Evolutionary conservation across 2,888 invertebrate genomes (phyloP).

Genomic region (Brenthis daphne): DNA sequence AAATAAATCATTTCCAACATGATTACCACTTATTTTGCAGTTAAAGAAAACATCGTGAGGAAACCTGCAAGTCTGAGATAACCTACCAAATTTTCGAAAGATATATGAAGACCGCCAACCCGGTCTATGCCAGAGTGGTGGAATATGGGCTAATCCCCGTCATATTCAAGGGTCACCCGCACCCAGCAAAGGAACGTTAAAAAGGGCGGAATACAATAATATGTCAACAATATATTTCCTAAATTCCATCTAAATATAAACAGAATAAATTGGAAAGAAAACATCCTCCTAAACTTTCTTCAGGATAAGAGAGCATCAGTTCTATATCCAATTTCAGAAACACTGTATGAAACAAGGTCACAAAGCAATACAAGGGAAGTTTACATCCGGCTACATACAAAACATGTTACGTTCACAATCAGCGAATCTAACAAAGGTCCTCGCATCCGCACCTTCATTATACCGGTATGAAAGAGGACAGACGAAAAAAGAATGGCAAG

Average conservation of each 20-base stretch:
- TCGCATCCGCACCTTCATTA: constrained; percentile 32
- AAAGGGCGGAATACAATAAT: too few species aligned
- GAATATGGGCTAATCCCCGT: too few species aligned
- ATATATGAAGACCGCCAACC: too few species aligned
- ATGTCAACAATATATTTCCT: too few species aligned
- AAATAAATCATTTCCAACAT: too few species aligned
- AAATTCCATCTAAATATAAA: constrained; percentile 7
- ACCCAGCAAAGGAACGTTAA: too few species aligned
- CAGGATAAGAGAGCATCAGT: neutral
- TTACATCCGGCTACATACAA: constrained; percentile 29
- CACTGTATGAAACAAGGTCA: constrained; percentile 22
- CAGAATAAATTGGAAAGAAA: neutral
- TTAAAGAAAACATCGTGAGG: too few species aligned
- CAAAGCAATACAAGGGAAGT: constrained; percentile 24
- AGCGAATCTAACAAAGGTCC: constrained; percentile 26
- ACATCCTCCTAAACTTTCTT: neutral
- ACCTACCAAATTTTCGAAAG: too few species aligned
- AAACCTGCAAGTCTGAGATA: too few species aligned
- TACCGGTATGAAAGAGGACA: constrained; percentile 19
- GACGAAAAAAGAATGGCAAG: constrained; percentile 21
- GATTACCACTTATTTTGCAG: too few species aligned
- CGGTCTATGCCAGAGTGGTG: too few species aligned
- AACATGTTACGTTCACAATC: constrained; percentile 29
- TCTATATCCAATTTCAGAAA: constrained; percentile 21
- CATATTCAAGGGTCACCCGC: too few species aligned